Conservation (phyloP, 1,140 invertebrate species). For the Hyposmocoma kahamanoa region DNA sequence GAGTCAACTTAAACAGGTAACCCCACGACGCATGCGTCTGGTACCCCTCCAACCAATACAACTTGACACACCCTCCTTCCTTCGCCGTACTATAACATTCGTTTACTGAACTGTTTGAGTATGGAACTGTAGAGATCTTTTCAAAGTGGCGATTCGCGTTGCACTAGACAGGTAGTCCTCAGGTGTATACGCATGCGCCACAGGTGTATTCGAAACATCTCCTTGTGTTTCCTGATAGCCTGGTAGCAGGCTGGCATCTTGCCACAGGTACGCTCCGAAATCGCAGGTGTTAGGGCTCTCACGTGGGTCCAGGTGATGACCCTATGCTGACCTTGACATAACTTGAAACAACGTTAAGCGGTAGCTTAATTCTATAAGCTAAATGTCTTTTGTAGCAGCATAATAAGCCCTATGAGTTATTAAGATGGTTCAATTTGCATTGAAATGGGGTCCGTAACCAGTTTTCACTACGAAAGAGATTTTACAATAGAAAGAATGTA, state of each 20-base stretch:
- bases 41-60: background rate
- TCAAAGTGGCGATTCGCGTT: background rate
- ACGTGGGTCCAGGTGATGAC: constrained; percentile 40
- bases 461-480: no score
- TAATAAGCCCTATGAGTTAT: no score
- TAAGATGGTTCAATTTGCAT: no score
- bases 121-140: no score
- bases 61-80: no score
- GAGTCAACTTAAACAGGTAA: background rate
- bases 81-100: no score
- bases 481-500: no score
- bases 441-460: no score
- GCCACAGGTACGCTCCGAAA: constrained; percentile 70
- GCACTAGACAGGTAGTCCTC: constrained; percentile 45
- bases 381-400: no score
- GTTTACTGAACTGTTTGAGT: no score
- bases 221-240: constrained; percentile 39
- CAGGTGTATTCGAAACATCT: constrained; percentile 24
- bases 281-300: constrained; percentile 51
- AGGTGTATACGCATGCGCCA: constrained; percentile 60
- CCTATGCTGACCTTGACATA: constrained; percentile 19
- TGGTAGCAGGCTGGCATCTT: constrained; percentile 70
- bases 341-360: no score
- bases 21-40: background rate
- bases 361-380: no score